These are phyloP conservation scores for Scaptomyza cyrtandrae DNA, from an alignment of 2,888 invertebrate species.

Conservation along the genomic window DNA sequence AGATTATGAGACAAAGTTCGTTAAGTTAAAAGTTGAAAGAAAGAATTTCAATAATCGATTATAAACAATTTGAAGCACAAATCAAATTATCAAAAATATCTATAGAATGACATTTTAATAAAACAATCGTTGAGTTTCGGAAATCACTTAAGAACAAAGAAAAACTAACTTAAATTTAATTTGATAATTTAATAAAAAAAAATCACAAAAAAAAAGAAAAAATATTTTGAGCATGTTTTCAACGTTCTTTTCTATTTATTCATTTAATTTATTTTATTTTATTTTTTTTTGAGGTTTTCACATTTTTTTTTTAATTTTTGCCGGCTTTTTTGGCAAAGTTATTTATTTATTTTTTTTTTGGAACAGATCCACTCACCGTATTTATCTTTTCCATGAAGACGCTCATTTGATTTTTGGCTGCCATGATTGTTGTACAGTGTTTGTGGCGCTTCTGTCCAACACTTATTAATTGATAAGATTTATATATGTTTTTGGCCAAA, in stretches of 20 bases:
- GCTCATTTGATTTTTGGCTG: constrained; percentile 89
- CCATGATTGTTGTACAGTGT: constrained; percentile 85
- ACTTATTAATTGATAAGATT: constrained; percentile 2
- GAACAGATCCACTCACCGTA: constrained; percentile 87
- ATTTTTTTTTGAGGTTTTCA: neutral
- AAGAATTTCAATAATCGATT: too few relatives aligned
- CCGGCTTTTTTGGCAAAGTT: constrained; percentile 5
- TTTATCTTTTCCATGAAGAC: constrained; percentile 90
- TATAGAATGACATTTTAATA: too few relatives aligned
- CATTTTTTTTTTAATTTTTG: neutral
- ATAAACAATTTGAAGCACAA: too few relatives aligned
- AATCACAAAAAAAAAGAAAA: neutral
- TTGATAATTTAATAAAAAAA: too few relatives aligned
- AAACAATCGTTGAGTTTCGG: too few relatives aligned
- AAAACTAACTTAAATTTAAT: too few relatives aligned
- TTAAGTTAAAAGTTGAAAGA: too few relatives aligned
- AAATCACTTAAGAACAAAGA: too few relatives aligned
- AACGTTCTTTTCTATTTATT: neutral
- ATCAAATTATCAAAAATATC: too few relatives aligned
- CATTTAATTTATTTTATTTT: neutral
- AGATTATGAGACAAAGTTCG: too few relatives aligned
- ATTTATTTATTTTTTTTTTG: neutral
- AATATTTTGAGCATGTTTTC: neutral
- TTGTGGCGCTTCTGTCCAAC: neutral
- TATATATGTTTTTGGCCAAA: constrained; percentile 15